These are phyloP conservation scores for Drosophila acutilabella DNA, from an alignment of 2,888 invertebrate genomes.

Conservation along the genomic window DNA sequence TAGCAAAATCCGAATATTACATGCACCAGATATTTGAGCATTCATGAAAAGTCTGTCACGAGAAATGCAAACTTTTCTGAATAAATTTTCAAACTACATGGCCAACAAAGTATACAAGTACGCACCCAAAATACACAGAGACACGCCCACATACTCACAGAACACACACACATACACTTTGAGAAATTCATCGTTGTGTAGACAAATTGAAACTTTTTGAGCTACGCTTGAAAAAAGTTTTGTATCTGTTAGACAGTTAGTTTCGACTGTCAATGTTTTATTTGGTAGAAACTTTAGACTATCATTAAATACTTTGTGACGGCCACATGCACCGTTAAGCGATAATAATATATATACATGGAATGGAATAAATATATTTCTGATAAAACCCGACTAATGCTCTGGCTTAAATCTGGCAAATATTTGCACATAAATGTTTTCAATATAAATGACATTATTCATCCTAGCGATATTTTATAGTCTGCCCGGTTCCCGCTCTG, in stretches of 20 bases:
- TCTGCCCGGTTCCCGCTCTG: neutral
- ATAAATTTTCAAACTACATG: slow-evolving; percentile 53
- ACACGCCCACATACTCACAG: slow-evolving; percentile 18
- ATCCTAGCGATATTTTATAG: slow-evolving; percentile 63
- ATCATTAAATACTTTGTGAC: slow-evolving; percentile 34
- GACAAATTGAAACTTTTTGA: slow-evolving; percentile 74
- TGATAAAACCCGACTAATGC: slow-evolving; percentile 39
- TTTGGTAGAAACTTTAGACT: slow-evolving; percentile 50
- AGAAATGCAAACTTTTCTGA: slow-evolving; percentile 47
- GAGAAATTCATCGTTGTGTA: slow-evolving; percentile 15
- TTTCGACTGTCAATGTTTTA: slow-evolving; percentile 49
- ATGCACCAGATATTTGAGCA: slow-evolving; percentile 37
- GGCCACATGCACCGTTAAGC: slow-evolving; percentile 12
- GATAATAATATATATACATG: slow-evolving; percentile 8
- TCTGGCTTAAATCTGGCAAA: slow-evolving; percentile 48
- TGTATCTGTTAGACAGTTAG: slow-evolving; percentile 57
- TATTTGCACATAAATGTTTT: slow-evolving; percentile 68
- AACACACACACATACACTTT: slow-evolving; percentile 10
- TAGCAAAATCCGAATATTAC: slow-evolving; percentile 48
- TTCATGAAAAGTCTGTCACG: slow-evolving; percentile 40
- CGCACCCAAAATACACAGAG: slow-evolving; percentile 34
- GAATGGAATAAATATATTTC: slow-evolving; percentile 1
- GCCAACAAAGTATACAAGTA: slow-evolving; percentile 47
- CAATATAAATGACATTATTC: slow-evolving; percentile 72
- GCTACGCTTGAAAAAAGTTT: slow-evolving; percentile 68